A percentile compares a stretch with the other conserved stretches of the same genome.
These are phyloP conservation scores for Mohoua ochrocephala DNA, from an alignment of 2,113 vertebrate species.

Conservation along the genomic window DNA sequence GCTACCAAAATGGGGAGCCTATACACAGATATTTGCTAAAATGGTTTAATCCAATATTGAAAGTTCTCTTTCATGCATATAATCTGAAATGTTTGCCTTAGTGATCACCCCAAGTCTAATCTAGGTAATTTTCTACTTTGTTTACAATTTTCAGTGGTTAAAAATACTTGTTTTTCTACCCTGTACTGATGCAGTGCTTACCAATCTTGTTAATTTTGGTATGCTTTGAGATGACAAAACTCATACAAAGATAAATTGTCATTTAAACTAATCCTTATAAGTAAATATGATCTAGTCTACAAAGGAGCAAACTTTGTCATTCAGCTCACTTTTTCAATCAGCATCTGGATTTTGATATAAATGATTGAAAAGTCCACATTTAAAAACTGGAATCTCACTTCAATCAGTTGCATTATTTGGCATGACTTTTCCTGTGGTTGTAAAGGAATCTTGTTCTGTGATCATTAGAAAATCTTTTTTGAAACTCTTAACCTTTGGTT, in stretches of 20 bases:
- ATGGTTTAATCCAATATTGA: neutral
- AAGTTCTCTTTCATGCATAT: neutral
- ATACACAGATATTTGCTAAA: neutral
- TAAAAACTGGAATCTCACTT: neutral
- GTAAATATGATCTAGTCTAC: neutral
- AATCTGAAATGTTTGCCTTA: neutral
- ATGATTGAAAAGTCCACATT: neutral
- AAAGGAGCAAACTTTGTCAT: neutral
- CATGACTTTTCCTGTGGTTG: neutral
- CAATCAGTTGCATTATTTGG: neutral
- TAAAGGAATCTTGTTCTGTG: neutral
- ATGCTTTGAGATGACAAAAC: neutral
- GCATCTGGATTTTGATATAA: neutral
- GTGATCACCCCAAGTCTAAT: neutral
- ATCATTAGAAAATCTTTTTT: neutral
- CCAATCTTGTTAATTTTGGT: neutral
- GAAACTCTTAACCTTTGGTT: constrained; percentile 39
- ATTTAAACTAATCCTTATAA: neutral
- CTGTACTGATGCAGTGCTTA: neutral
- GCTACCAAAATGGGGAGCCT: neutral
- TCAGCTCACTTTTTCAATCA: neutral
- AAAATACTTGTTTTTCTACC: neutral
- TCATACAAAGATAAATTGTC: neutral
- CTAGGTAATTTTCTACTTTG: neutral
- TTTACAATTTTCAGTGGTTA: neutral